phyloP scores from a whole-genome alignment of 2,797 vertebrate genomes.

The Cyclura pinguis region DNA sequence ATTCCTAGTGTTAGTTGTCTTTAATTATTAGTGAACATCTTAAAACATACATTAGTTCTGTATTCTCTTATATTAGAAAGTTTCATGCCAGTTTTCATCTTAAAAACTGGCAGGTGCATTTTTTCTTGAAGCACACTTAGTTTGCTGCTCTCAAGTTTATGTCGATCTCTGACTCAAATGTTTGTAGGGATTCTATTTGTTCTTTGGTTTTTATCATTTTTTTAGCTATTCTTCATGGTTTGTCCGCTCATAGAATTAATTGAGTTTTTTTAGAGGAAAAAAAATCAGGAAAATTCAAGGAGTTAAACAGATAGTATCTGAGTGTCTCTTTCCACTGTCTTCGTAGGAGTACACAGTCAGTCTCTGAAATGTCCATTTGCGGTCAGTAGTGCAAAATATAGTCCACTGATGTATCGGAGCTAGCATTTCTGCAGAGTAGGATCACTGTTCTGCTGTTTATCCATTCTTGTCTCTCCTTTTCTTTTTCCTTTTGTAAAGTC shows the following conservation, averaged over 20 bases:
- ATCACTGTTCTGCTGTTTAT: neutral
- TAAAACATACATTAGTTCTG: neutral
- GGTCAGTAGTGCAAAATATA: neutral
- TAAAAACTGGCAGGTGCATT: conserved; percentile 9
- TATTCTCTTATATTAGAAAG: conserved; percentile 14
- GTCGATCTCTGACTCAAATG: neutral
- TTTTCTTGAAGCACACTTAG: conserved; percentile 15
- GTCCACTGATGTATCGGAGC: too few species aligned
- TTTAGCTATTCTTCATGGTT: neutral
- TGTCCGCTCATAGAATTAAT: neutral
- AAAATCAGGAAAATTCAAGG: neutral
- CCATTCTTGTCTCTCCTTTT: neutral
- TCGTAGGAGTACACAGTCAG: neutral
- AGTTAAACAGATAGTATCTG: neutral
- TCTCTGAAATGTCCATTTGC: neutral
- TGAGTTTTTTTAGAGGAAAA: conserved; percentile 20
- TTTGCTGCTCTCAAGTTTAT: neutral
- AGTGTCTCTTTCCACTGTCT: neutral
- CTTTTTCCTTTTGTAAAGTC: neutral
- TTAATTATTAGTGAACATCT: neutral
- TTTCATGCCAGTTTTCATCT: neutral
- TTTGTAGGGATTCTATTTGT: neutral
- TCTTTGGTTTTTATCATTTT: neutral
- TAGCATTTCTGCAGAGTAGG: neutral
- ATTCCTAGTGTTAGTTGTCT: neutral